Conservation (phyloP, 2,888 invertebrate species). For the Limnephilus lunatus region DNA sequence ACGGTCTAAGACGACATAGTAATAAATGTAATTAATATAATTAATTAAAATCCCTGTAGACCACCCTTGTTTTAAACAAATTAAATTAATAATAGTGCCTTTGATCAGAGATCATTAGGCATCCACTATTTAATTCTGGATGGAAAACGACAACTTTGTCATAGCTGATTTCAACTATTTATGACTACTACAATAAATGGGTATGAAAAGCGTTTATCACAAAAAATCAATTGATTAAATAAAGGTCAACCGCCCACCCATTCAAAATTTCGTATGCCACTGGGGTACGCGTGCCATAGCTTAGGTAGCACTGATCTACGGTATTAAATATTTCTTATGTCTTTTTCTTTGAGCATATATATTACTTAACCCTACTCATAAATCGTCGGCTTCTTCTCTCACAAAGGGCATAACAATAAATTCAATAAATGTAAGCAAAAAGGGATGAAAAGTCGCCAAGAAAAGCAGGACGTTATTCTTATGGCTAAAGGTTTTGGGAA, state of each 20-base stretch:
- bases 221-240: no score
- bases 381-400: constrained; percentile 30
- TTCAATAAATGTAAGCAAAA: constrained; percentile 30
- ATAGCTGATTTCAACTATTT: no score
- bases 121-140: no score
- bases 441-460: constrained; percentile 14
- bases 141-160: no score
- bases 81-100: no score
- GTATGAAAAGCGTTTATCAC: no score
- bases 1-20: no score
- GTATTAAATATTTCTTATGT: constrained; percentile 40
- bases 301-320: neutral
- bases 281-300: neutral
- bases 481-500: neutral
- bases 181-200: no score
- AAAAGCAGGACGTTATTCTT: neutral
- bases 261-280: neutral
- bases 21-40: no score
- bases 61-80: no score
- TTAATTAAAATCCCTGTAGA: no score
- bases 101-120: no score
- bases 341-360: constrained; percentile 32
- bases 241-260: neutral
- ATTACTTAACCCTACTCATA: constrained; percentile 42
- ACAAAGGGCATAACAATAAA: constrained; percentile 44